Percentiles rank a stretch among this genome's conserved stretches.
These are phyloP conservation scores for Nautilus pompilius DNA, from an alignment of 1,140 invertebrate genomes.

Conservation along the genomic window DNA sequence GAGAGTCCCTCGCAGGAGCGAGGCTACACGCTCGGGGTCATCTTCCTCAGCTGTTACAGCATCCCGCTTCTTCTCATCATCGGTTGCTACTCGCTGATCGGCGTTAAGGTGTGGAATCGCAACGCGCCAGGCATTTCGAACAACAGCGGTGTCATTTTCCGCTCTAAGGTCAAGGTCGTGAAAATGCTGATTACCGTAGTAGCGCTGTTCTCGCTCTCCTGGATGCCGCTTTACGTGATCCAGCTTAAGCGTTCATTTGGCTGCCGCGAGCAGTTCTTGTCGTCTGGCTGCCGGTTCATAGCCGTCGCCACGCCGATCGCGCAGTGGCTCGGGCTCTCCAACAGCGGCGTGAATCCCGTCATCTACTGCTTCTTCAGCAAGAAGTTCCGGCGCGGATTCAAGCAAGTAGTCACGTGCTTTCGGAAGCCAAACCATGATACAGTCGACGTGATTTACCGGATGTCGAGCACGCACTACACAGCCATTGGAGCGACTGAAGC, in stretches of 20 bases:
- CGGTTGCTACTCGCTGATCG: constrained; percentile 88
- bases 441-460: too few species aligned
- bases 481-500: too few species aligned
- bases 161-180: constrained; percentile 66
- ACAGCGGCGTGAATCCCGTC: constrained; percentile 95
- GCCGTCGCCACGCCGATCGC: constrained; percentile 81
- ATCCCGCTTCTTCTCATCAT: constrained; percentile 87
- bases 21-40: constrained; percentile 84
- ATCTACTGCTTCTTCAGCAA: constrained; percentile 98
- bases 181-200: constrained; percentile 96
- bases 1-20: constrained; percentile 64
- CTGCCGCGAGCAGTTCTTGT: too few species aligned
- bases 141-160: constrained; percentile 41
- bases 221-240: constrained; percentile 82
- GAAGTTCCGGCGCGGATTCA: constrained; percentile 88
- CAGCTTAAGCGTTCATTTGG: constrained; percentile 26
- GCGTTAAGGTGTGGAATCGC: constrained; percentile 83
- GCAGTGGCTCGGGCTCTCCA: constrained; percentile 93
- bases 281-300: too few species aligned
- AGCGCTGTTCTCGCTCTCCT: constrained; percentile 88
- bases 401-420: too few species aligned
- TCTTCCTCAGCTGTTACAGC: constrained; percentile 88
- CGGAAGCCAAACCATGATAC: too few species aligned
- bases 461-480: too few species aligned
- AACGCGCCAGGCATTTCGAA: constrained; percentile 70